Evolutionary conservation across 2,113 vertebrate species (phyloP), one percentile per base, ranked within the genome.

Genomic region (Grammomys dolichurus): DNA sequence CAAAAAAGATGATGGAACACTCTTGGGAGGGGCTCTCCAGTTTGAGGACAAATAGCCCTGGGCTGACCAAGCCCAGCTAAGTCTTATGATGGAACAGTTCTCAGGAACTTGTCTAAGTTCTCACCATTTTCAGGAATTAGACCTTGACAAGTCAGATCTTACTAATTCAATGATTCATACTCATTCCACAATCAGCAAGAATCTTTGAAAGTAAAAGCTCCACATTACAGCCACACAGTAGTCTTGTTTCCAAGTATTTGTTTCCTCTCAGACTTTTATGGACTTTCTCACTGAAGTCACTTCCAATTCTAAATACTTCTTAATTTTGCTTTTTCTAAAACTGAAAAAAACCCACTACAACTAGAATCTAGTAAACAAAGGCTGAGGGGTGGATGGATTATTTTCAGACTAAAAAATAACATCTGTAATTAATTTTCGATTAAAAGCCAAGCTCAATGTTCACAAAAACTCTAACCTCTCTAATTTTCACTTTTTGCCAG

Each of bases 141-240:
- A 95, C 89, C 12, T 54, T 89, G 69, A 91, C 72, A 91, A 77
- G 1, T 40, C 54, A 81, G 40, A 81, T 65, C 19, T 89, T 69
- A 93, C 72, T 60, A 87, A 72, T 82, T 84, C 12, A 80, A 78
- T 87, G 87, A 76, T 76, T 90, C 78, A 73, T 43, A 13, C 31
- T 14, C 60, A 60, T 96, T 46, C 97, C 82, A 81, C 95, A 94
- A 94, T 92, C 73, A 96, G 16, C 56, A 87, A 96, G 84, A 94
- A 58, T 86, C 60, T 94, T 51, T 72, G 69, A 78, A 58, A 46
- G n/a, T 54, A 85, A 96, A 93, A 85, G 73, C 43, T 54, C 26
- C 78, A 54, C 67, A 73, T 94, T 36, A 84, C 75, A 95, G 48
- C 40, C 24, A 87, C 56, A 96, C 7, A 85, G 73, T 1, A 78